Evolutionary conservation across 92 coral and sea anemone species (phyloP).

Genomic region (Galaxea fascicularis): DNA sequence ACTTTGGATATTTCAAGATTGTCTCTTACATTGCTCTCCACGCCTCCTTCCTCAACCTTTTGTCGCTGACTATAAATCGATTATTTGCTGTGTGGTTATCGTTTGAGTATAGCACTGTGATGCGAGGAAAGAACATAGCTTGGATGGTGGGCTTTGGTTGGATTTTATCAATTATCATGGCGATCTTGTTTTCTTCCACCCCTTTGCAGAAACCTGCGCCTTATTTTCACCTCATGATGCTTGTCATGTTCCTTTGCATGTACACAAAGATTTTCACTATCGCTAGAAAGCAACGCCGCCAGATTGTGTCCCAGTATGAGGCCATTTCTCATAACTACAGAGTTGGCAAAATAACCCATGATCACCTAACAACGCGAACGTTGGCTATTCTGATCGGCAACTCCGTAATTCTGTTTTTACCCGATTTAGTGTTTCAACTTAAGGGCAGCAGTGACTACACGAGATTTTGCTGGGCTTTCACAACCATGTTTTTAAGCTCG

Average conservation of each 20-base stretch:
- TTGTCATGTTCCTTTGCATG: conserved; percentile 57
- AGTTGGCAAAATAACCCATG: conserved; percentile 41
- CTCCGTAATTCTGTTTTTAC: conserved; percentile 64
- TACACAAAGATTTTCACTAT: conserved; percentile 64
- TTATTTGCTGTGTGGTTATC: conserved; percentile 62
- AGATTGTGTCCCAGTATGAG: conserved; percentile 48
- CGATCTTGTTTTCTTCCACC: conserved; percentile 54
- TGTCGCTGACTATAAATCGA: conserved; percentile 67
- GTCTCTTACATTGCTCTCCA: conserved; percentile 72
- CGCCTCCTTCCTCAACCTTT: conserved; percentile 63
- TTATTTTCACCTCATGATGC: conserved; percentile 55
- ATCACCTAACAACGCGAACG: conserved; percentile 60
- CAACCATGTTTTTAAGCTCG: conserved; percentile 71
- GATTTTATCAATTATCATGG: conserved; percentile 58
- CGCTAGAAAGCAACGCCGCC: conserved; percentile 59
- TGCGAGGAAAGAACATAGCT: conserved; percentile 48
- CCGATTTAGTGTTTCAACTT: conserved; percentile 57
- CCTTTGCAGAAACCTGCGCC: conserved; percentile 50
- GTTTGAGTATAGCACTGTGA: conserved; percentile 52
- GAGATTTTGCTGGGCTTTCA: conserved; percentile 63
- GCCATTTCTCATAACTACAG: conserved; percentile 67
- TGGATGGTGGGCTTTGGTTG: conserved; percentile 42
- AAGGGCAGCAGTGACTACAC: conserved; percentile 32
- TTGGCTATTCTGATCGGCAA: conserved; percentile 57
- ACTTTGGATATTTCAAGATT: conserved; percentile 59